phyloP scores from a whole-genome alignment of 2,888 invertebrate species.

The Nematopogon swammerdamellus region DNA sequence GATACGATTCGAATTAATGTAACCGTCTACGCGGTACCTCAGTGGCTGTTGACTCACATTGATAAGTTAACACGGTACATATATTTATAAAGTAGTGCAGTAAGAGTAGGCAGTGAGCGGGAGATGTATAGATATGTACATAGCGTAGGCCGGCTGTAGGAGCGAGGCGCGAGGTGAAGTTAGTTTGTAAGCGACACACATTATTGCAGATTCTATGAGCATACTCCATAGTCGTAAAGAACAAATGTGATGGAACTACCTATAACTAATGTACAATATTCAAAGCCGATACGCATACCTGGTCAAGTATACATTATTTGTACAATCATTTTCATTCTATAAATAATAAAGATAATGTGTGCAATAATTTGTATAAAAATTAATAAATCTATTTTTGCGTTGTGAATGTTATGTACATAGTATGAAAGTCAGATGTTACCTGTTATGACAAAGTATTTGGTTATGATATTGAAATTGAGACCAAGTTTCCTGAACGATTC shows the following conservation, averaged over 20 bases:
- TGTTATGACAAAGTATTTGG: conserved; percentile 55
- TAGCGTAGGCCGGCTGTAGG: neutral
- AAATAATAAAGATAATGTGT: conserved; percentile 28
- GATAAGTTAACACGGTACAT: conserved; percentile 39
- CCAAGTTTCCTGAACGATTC: neutral
- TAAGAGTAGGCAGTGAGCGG: neutral
- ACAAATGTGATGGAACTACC: neutral
- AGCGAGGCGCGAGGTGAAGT: neutral
- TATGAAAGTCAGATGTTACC: conserved; percentile 56
- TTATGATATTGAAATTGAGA: conserved; percentile 24
- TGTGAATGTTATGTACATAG: conserved; percentile 55
- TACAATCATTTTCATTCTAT: neutral
- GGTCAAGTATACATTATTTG: neutral
- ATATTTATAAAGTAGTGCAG: conserved; percentile 26
- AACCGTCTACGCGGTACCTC: conserved; percentile 46
- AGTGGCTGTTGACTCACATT: conserved; percentile 42
- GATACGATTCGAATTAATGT: conserved; percentile 14
- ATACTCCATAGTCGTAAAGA: neutral
- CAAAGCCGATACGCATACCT: neutral
- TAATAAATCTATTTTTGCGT: conserved; percentile 47
- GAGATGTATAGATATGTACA: neutral
- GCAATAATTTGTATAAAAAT: conserved; percentile 55
- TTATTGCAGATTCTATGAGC: neutral
- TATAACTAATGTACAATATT: neutral
- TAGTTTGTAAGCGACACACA: neutral